Evolutionary conservation across 2,888 invertebrate species (phyloP).

Genomic region (Ganaspis brasiliensis): DNA sequence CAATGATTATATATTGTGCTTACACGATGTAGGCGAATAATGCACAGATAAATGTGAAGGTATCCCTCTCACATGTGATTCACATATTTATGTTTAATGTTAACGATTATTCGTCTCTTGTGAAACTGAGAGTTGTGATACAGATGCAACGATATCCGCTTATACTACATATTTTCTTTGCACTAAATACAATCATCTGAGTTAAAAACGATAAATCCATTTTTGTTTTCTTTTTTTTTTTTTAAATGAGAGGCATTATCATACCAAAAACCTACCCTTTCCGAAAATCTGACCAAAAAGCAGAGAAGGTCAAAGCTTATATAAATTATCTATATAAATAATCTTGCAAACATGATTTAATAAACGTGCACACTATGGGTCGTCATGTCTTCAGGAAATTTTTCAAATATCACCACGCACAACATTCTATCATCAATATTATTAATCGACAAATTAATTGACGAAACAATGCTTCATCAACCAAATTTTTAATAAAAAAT

Average conservation of each 20-base stretch:
- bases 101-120: not conserved
- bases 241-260: not conserved
- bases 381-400: conserved; percentile 36
- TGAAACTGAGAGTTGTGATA: conserved; percentile 21
- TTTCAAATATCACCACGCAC: not conserved
- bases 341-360: conserved; percentile 33
- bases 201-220: conserved; percentile 25
- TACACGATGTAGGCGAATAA: conserved; percentile 40
- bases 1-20: conserved; percentile 43
- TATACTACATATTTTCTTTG: conserved; percentile 9
- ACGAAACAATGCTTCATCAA: too few species aligned
- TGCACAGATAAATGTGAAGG: conserved; percentile 30
- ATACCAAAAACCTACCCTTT: conserved; percentile 6
- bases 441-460: not conserved
- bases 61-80: conserved; percentile 19
- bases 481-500: too few species aligned
- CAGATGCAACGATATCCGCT: conserved; percentile 32
- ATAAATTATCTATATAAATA: conserved; percentile 31
- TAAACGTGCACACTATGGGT: conserved; percentile 23
- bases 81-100: conserved; percentile 14
- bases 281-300: conserved; percentile 32
- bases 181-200: conserved; percentile 43
- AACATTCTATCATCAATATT: not conserved
- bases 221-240: too few species aligned
- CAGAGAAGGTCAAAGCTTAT: conserved; percentile 10